Evolutionary conservation across 2,113 vertebrate species (phyloP), one percentile per base, ranked within the genome.

Genomic region (Sphyrna mokarran): DNA sequence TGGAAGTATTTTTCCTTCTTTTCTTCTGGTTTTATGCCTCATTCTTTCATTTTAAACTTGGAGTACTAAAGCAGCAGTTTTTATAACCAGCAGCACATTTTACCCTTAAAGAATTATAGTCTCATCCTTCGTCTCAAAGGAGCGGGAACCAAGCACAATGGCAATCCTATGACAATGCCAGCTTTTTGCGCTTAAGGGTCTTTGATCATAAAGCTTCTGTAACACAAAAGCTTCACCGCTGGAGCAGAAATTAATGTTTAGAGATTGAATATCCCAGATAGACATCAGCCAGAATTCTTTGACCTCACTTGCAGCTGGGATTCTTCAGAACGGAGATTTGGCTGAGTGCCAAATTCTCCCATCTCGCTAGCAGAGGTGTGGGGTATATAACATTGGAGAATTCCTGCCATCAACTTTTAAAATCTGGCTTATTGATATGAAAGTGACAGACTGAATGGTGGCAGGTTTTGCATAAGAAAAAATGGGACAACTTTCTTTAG

Each of bases 31-130:
- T 58, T 93, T n/a, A 61, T 93, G 61, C 9, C 58, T 93, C 61
- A 68, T 37, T 93, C 33, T 91, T 93, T 66, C 61, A 66, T 93
- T 93, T 93, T 93, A 93, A 93, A 63, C 89, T 66, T 26, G n/a
- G 61, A 66, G 89, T 37, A 93, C n/a, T 22, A 68, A 93, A 93
- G 61, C n/a, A 63, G 33, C 33, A 66, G 48, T 93, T 68, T 93
- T n/a, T 93, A 43, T 93, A 37, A 23, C 14, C 20, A 63, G 20
- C 63, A 58, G 33, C 89, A 37, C n/a, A 66, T n/a, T 26, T 90
- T 90, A 54, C 23, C 26, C 22, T 29, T 54, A 29, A 93, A 93
- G n/a, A 40, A 66, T 68, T 68, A 33, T 68, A n/a, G 66, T 93
- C 33, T 66, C 61, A 37, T 93, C 89, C 61, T 40, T 66, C 68